phyloP scores from a whole-genome alignment of 1,140 invertebrate genomes.

The Olivierus martensii region DNA sequence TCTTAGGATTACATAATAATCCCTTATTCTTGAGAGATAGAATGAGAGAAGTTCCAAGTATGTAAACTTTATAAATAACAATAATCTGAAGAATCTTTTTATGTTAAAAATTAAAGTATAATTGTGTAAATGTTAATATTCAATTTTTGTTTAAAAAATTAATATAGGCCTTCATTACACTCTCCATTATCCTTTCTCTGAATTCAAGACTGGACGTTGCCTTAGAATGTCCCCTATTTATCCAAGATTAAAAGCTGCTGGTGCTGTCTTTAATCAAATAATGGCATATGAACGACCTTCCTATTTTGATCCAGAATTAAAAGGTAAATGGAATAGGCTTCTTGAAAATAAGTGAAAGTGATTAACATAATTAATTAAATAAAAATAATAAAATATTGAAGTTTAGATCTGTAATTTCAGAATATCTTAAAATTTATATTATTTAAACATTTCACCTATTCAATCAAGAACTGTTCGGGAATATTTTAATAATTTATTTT shows the following conservation, averaged over 20 bases:
- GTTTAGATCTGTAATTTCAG: too few relatives aligned
- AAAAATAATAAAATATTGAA: too few relatives aligned
- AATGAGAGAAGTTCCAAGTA: slow-evolving; percentile 79
- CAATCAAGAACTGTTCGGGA: too few relatives aligned
- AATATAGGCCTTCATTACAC: slow-evolving; percentile 45
- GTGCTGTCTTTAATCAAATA: slow-evolving; percentile 93
- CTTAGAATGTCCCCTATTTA: slow-evolving; percentile 92
- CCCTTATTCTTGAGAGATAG: slow-evolving; percentile 82
- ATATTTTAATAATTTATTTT: too few relatives aligned
- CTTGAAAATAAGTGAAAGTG: too few relatives aligned
- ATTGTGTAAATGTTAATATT: background rate
- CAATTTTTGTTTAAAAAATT: background rate
- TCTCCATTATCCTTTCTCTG: slow-evolving; percentile 60
- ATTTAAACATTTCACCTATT: too few relatives aligned
- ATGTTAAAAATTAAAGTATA: too few relatives aligned
- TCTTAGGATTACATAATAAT: slow-evolving; percentile 91
- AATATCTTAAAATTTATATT: too few relatives aligned
- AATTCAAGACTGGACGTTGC: slow-evolving; percentile 73
- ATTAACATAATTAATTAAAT: too few relatives aligned
- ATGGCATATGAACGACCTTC: slow-evolving; percentile 96
- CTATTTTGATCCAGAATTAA: slow-evolving; percentile 54
- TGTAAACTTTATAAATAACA: too few relatives aligned
- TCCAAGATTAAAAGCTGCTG: slow-evolving; percentile 73
- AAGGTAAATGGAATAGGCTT: too few relatives aligned
- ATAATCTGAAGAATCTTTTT: too few relatives aligned